Evolutionary conservation across 2,113 vertebrate species (phyloP).

Genomic region (Pseudopipra pipra): DNA sequence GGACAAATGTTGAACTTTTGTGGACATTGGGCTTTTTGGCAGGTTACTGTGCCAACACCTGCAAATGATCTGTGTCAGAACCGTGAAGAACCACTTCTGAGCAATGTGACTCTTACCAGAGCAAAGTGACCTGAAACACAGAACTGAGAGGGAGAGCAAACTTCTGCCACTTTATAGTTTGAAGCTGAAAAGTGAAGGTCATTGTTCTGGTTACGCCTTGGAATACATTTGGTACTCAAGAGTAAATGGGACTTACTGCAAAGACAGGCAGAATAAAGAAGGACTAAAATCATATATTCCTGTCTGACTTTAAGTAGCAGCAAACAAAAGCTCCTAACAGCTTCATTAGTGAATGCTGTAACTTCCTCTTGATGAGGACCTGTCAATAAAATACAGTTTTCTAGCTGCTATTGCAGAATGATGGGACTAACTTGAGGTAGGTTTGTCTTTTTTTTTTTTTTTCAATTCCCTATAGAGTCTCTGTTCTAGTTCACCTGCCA

Average conservation of each 20-base stretch:
- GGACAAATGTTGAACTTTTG: neutral
- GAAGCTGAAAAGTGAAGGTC: neutral
- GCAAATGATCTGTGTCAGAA: neutral
- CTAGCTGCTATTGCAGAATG: neutral
- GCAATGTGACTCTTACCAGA: neutral
- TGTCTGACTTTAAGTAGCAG: neutral
- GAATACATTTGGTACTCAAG: neutral
- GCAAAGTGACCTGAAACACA: neutral
- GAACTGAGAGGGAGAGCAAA: neutral
- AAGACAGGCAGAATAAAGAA: neutral
- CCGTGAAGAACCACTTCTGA: neutral
- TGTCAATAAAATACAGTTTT: neutral
- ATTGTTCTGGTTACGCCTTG: neutral
- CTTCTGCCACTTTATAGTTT: neutral
- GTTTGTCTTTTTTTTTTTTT: neutral
- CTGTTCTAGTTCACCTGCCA: neutral
- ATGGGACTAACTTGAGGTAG: neutral
- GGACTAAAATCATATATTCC: neutral
- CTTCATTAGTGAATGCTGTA: neutral
- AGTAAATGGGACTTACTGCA: neutral
- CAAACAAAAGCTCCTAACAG: neutral
- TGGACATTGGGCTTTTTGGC: neutral
- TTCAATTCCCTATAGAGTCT: accelerated
- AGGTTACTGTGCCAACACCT: neutral
- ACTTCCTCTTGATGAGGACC: neutral